Evolutionary conservation across 2,888 invertebrate genomes (phyloP).

Genomic region (Drosophila yooni): DNA sequence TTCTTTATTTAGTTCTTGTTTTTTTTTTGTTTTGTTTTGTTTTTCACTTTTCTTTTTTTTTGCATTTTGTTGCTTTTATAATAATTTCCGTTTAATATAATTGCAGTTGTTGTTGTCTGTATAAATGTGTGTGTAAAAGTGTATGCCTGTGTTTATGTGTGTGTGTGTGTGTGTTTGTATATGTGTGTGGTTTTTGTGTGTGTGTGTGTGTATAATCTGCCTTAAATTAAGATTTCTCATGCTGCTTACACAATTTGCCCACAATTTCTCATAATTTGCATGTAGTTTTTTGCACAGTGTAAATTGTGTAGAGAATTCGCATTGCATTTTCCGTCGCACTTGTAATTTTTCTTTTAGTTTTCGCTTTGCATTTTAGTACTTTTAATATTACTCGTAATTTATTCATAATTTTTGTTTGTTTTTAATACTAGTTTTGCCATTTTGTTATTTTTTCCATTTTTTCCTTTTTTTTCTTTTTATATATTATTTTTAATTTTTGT

Average conservation of each 20-base stretch:
- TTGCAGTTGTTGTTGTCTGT: constrained; percentile 71
- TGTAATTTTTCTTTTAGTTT: constrained; percentile 53
- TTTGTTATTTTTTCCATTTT: constrained; percentile 35
- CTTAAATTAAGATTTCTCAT: constrained; percentile 66
- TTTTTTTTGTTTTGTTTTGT: constrained; percentile 51
- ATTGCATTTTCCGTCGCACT: constrained; percentile 42
- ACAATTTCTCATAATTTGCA: constrained; percentile 35
- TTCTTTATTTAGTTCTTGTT: constrained; percentile 79
- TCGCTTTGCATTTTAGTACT: constrained; percentile 48
- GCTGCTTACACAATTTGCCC: constrained; percentile 50
- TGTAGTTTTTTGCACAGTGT: constrained; percentile 14
- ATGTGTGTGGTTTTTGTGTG: constrained; percentile 10
- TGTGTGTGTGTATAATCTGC: constrained; percentile 55
- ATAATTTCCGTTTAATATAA: constrained; percentile 75
- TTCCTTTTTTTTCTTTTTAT: neutral
- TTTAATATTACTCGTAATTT: constrained; percentile 69
- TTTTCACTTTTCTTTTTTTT: constrained; percentile 60
- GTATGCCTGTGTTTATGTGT: constrained; percentile 47
- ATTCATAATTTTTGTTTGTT: constrained; percentile 65
- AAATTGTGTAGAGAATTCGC: constrained; percentile 30
- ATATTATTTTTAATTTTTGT: constrained; percentile 36
- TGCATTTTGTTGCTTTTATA: constrained; percentile 64
- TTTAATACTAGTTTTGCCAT: constrained; percentile 71
- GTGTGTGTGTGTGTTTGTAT: constrained; percentile 35
- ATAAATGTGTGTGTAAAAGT: constrained; percentile 57